These are phyloP conservation scores for Hyperopisus bebe DNA, from an alignment of 2,113 vertebrate species.

Conservation along the genomic window DNA sequence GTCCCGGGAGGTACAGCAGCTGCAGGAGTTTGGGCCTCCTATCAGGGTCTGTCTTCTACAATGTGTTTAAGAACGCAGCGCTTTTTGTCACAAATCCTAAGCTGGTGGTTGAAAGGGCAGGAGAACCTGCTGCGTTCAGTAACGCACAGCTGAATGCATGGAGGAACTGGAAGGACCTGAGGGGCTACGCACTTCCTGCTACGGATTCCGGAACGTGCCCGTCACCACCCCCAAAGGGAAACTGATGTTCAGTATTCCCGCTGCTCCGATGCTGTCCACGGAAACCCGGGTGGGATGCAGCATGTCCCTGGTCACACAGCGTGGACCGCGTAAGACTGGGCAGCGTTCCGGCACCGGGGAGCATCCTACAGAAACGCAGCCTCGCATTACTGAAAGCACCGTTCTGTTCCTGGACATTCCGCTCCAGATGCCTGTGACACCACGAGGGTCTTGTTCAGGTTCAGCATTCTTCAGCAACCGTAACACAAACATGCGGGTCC, in stretches of 20 bases:
- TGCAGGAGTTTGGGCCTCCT: background rate
- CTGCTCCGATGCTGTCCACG: background rate
- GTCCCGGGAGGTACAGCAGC: background rate
- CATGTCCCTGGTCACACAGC: background rate
- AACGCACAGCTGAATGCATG: background rate
- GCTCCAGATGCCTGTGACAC: background rate
- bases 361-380: background rate
- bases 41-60: background rate
- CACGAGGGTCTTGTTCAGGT: background rate
- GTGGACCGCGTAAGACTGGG: background rate
- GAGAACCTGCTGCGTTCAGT: background rate
- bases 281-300: background rate
- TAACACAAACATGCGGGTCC: slow-evolving; percentile 10
- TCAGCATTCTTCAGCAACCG: slow-evolving; percentile 6
- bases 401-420: background rate
- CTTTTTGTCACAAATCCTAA: background rate
- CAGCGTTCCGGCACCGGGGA: background rate
- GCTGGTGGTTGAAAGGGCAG: background rate
- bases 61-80: background rate
- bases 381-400: background rate
- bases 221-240: no score
- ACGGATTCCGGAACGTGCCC: background rate
- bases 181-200: background rate
- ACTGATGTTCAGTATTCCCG: background rate
- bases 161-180: background rate